These are phyloP conservation scores for Drosophila recens DNA, from an alignment of 2,888 invertebrate genomes.

Conservation along the genomic window DNA sequence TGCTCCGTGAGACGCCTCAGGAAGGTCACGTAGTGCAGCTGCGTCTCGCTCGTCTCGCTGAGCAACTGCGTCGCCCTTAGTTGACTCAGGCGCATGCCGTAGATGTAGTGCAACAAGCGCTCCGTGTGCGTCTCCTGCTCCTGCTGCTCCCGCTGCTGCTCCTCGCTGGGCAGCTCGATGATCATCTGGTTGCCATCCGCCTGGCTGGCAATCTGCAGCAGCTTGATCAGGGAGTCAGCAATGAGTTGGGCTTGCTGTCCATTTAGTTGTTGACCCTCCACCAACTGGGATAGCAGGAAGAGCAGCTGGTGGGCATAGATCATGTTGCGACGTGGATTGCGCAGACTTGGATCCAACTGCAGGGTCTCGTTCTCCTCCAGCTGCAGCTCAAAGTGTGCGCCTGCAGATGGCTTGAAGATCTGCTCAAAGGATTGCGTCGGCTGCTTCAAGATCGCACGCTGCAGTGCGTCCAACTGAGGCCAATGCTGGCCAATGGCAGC, in stretches of 20 bases:
- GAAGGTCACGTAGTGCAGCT: constrained; percentile 76
- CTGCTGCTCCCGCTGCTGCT: constrained; percentile 26
- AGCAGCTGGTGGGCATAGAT: constrained; percentile 81
- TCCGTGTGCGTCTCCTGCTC: constrained; percentile 58
- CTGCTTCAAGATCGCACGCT: constrained; percentile 58
- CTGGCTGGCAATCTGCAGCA: constrained; percentile 60
- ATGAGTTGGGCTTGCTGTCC: constrained; percentile 67
- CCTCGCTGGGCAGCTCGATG: constrained; percentile 14
- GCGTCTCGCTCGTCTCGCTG: constrained; percentile 57
- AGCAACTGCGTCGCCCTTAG: constrained; percentile 75
- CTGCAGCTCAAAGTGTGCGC: constrained; percentile 55
- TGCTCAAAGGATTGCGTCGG: constrained; percentile 64
- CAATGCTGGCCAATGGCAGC: constrained; percentile 42
- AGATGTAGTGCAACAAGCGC: constrained; percentile 82
- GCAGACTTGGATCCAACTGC: constrained; percentile 58
- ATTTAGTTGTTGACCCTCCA: constrained; percentile 57
- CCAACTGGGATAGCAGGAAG: constrained; percentile 72
- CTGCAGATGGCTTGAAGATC: constrained; percentile 17
- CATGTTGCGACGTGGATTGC: constrained; percentile 78
- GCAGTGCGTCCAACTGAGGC: constrained; percentile 66
- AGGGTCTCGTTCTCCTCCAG: constrained; percentile 69
- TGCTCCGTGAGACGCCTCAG: constrained; percentile 74
- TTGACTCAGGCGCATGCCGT: constrained; percentile 74
- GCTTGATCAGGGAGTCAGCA: constrained; percentile 72
- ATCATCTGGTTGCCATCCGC: constrained; percentile 36